Base-by-base conservation (phyloP, 2,797 vertebrate genomes). In the Synaphobranchus kaupii region DNA sequence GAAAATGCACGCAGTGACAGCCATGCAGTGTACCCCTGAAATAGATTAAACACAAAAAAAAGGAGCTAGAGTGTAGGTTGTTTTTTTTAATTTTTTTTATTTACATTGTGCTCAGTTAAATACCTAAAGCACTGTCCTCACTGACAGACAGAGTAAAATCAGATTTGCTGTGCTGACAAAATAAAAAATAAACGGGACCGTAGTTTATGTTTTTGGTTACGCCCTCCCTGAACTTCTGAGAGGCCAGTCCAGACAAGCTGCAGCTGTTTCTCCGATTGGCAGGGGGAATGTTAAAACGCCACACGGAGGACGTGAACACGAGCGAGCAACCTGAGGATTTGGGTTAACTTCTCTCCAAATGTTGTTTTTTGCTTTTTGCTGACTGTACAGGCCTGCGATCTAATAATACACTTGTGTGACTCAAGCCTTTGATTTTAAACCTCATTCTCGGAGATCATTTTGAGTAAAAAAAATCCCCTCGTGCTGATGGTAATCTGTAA, bases 241-340 rank as follows among this genome's bases (percentile, higher is more conserved):
- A 78, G 68, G 25, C 91, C 89, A 89, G 92, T 93, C 87, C 85
- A 88, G 90, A 90, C 93, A 91, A 22, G 80, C 88, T 87, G 48
- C 7, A 84, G 17, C 58, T 31, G 20, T 80, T 52, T 47, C 47
- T 83, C 50, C 89, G 22, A 44, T 86, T 86, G 63, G 22, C 82
- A 34, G 84, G 47, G 60, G 68, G 56, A 82, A 85, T 5, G 39
- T 78, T 83, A 78, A 28, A 34, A 81, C 88, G 84, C 47, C 1
- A 2, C 5, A 6, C 17, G 15, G 47, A 90, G 85, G 84, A 90
- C 66, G 1, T 54, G 47, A 78, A 66, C 85, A 52, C 28, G 4
- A n/a, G 22, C 22, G 13, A n/a, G 44, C 48, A 78, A 20, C 22
- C 39, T 39, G 47, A 78, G 39, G 34, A 78, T 39, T 78, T 44